These are phyloP conservation scores for Halcyon senegalensis DNA, from an alignment of 2,113 vertebrate genomes.

Conservation along the genomic window DNA sequence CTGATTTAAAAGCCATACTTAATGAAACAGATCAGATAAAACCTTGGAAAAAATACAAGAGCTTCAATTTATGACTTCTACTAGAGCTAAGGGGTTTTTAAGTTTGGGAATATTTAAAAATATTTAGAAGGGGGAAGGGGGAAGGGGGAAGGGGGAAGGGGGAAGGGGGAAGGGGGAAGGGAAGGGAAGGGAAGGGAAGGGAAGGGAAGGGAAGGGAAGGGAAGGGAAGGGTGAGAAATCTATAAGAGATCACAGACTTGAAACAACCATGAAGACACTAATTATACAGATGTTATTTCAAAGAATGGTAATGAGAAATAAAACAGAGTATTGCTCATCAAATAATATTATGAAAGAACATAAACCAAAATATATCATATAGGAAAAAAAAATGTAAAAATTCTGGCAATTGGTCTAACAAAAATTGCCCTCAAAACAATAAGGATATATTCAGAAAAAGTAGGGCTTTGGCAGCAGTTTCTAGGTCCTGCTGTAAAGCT, in stretches of 20 bases:
- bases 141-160: too few species aligned
- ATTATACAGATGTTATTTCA: background rate
- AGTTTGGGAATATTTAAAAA: background rate
- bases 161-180: too few species aligned
- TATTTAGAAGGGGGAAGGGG: too few species aligned
- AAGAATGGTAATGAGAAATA: background rate
- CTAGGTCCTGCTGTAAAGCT: too few species aligned
- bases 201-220: too few species aligned
- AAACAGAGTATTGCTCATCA: background rate
- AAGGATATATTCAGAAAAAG: background rate
- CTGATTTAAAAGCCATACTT: background rate
- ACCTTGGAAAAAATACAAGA: background rate
- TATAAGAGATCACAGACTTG: background rate
- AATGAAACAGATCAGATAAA: background rate
- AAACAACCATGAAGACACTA: background rate
- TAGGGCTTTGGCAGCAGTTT: background rate
- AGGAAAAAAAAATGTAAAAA: background rate
- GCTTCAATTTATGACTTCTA: background rate
- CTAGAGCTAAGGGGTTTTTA: background rate
- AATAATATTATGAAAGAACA: background rate
- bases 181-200: background rate
- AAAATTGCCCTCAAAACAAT: background rate
- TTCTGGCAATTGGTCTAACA: background rate
- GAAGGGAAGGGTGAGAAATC: background rate
- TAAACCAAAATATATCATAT: background rate